Conservation (phyloP, 2,113 vertebrate genomes). For the Nipponia nippon region DNA sequence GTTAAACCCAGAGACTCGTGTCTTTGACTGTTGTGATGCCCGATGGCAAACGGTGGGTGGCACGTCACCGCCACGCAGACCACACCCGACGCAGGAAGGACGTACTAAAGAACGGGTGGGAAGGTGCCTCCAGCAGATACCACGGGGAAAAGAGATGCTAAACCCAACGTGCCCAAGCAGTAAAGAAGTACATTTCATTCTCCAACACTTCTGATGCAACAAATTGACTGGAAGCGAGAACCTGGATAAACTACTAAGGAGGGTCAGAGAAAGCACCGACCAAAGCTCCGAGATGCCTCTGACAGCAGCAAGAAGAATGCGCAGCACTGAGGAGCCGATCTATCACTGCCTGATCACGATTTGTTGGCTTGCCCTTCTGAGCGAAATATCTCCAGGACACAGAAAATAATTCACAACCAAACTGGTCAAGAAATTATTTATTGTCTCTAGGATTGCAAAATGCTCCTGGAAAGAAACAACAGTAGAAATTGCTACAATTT, state of each 20-base stretch:
- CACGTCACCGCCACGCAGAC: rapidly evolving
- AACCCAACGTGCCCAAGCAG: background rate
- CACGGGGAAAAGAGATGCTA: background rate
- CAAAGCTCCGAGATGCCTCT: background rate
- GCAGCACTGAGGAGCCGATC: background rate
- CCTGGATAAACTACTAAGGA: background rate
- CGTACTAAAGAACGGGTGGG: background rate
- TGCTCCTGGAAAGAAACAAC: background rate
- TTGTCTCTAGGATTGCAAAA: constrained; percentile 1
- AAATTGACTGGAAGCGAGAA: background rate
- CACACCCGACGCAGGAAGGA: background rate
- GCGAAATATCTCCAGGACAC: background rate
- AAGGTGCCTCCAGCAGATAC: background rate
- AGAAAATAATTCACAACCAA: constrained; percentile 43
- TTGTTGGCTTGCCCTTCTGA: constrained; percentile 3
- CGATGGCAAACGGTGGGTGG: background rate
- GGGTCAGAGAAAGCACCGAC: background rate
- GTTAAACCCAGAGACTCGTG: background rate
- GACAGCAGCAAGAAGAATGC: background rate
- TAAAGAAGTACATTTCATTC: background rate
- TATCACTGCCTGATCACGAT: background rate
- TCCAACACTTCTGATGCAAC: background rate
- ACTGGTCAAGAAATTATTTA: constrained; percentile 33
- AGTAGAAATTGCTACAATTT: constrained; percentile 1
- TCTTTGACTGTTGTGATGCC: background rate